Evolutionary conservation across 2,797 vertebrate genomes (phyloP).

Genomic region (Dromococcyx pavoninus): DNA sequence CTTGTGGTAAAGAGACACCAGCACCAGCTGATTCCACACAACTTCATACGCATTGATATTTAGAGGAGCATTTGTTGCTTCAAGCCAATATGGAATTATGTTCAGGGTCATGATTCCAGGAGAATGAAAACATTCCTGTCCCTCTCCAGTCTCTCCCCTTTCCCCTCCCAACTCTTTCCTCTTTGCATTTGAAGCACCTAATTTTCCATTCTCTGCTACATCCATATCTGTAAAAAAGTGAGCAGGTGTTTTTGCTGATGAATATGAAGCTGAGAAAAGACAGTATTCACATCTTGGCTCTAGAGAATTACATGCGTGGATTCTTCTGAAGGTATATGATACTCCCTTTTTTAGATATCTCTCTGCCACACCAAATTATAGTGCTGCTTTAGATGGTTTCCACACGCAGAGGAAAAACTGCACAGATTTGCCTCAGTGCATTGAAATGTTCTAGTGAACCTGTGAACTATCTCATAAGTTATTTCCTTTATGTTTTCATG

Average conservation of each 20-base stretch:
- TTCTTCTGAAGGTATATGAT: background rate
- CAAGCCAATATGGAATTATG: background rate
- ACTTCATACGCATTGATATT: background rate
- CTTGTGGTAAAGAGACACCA: background rate
- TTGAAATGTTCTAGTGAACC: background rate
- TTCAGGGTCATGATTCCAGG: background rate
- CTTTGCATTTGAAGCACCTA: background rate
- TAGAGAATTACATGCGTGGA: background rate
- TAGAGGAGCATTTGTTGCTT: background rate
- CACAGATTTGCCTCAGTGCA: background rate
- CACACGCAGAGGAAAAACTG: background rate
- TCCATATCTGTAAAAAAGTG: background rate
- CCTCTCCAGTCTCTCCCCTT: background rate
- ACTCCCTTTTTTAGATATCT: background rate
- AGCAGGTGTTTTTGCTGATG: background rate
- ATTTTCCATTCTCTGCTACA: background rate
- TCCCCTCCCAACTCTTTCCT: background rate
- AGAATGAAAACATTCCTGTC: background rate
- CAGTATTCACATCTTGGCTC: background rate
- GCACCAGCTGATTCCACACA: background rate
- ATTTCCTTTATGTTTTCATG: background rate
- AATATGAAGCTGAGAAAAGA: background rate
- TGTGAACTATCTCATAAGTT: background rate
- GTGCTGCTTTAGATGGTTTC: background rate
- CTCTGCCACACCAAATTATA: background rate